Conservation (phyloP, 1,140 invertebrate species). For the Diprion similis region DNA sequence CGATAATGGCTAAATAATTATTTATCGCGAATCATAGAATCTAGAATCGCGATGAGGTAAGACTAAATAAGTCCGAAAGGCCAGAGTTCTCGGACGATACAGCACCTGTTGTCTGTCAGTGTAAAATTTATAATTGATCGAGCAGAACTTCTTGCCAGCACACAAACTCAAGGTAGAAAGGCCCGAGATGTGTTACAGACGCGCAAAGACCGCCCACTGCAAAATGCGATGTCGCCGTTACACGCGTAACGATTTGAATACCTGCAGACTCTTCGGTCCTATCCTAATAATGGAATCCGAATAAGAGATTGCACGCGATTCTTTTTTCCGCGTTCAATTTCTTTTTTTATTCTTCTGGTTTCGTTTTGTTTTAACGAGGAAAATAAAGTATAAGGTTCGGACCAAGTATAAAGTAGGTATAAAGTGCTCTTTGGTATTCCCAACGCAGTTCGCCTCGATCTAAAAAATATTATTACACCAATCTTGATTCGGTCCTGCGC, state of each 20-base stretch:
- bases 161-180: not conserved
- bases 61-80: not conserved
- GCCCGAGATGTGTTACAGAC: not conserved
- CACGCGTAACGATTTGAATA: not conserved
- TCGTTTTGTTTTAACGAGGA: no score
- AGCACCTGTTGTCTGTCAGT: slow-evolving; percentile 10
- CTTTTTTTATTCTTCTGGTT: no score
- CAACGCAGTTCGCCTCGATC: no score
- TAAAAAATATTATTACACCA: no score
- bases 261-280: not conserved
- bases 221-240: no score
- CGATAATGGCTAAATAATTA: slow-evolving; percentile 23
- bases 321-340: no score
- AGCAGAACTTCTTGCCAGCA: not conserved
- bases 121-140: slow-evolving; percentile 17
- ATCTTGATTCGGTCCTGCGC: no score
- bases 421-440: no score
- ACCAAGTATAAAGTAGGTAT: no score
- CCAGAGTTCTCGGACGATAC: not conserved
- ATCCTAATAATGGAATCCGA: slow-evolving; percentile 7
- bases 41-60: not conserved
- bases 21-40: slow-evolving; percentile 7
- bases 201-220: slow-evolving; percentile 3
- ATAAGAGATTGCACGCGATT: not conserved
- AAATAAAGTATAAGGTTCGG: no score